Conservation (phyloP, 2,113 vertebrate species). For the Anhinga anhinga region DNA sequence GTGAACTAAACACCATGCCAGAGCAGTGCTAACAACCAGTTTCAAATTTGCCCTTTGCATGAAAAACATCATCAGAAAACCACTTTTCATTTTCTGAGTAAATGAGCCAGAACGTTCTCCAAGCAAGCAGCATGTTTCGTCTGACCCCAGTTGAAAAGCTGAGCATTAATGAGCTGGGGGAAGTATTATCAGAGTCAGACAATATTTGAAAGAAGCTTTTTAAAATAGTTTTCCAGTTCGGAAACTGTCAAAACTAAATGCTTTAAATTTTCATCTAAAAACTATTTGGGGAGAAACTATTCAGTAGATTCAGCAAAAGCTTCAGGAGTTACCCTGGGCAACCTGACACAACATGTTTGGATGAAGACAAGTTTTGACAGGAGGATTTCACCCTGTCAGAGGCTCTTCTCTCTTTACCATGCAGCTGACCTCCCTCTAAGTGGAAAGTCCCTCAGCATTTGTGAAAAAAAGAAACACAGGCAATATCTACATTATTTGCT, state of each 20-base stretch:
- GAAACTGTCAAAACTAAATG: neutral
- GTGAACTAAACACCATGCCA: neutral
- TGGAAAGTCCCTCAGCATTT: neutral
- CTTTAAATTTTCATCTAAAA: neutral
- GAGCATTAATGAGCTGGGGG: neutral
- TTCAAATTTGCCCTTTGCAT: neutral
- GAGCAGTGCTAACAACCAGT: neutral
- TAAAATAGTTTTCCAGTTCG: neutral
- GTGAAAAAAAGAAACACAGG: neutral
- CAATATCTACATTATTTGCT: neutral
- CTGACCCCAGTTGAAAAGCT: neutral
- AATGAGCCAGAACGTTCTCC: neutral
- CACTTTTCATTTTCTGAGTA: neutral
- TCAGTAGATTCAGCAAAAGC: neutral
- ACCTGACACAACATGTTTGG: neutral
- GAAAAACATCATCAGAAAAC: neutral
- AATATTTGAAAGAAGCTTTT: neutral
- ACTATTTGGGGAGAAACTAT: neutral
- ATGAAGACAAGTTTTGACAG: neutral
- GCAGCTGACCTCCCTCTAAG: neutral
- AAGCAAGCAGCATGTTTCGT: neutral
- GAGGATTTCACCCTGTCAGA: neutral
- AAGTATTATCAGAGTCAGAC: neutral
- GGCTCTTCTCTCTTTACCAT: neutral
- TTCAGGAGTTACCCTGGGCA: neutral